Evolutionary conservation across 2,888 invertebrate genomes (phyloP), one percentile per base, ranked within the genome.

Genomic region (Saturnia pavonia): DNA sequence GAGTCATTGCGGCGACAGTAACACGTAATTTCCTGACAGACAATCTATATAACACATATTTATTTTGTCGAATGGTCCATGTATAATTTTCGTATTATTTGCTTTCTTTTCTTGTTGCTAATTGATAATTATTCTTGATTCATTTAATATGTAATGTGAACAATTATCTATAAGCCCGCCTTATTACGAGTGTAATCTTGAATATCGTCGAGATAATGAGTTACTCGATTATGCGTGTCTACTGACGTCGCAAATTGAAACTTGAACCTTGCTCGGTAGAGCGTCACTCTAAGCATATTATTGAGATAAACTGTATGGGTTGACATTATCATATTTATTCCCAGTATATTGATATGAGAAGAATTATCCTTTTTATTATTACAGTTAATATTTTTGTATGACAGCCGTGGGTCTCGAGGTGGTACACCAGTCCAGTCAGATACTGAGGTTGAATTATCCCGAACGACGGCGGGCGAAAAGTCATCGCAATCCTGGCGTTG

Each of bases 381-480:
- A 1, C 11, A 25, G 57, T 60, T 14, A 27, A 60, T 67, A 27
- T 34, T 16, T 69, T 16, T 69, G 42, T 45, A 48, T 48, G 22
- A 71, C 67, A 70, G 70, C 79, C 89, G 91, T 78, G 88, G 95
- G 74, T 96, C 97, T 51, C 95, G 98, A 73, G 96, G 97, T 57
- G 96, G 96, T 75, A 97, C 98, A 19, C 98, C 98, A 11, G 96
- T 97, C 74, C 98, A 98, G 88, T 99, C 99, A 63, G 99, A 99
- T 89, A 98, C 99, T 0, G 99, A 99, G 87, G 96, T 98, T 83
- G 99, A 99, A 89, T 92, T 96, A 82, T 95, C 95, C 73, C 93
- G 86, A 71, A 84, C 88, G 16, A 79, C 78, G n/a, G 83, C 76
- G 34, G 91, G 89, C 1, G 92, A 93, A 78, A 94, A 96, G 83